These are phyloP conservation scores for Scelioninae gen. 1 DNA, from an alignment of 2,888 invertebrate genomes.

Conservation along the genomic window DNA sequence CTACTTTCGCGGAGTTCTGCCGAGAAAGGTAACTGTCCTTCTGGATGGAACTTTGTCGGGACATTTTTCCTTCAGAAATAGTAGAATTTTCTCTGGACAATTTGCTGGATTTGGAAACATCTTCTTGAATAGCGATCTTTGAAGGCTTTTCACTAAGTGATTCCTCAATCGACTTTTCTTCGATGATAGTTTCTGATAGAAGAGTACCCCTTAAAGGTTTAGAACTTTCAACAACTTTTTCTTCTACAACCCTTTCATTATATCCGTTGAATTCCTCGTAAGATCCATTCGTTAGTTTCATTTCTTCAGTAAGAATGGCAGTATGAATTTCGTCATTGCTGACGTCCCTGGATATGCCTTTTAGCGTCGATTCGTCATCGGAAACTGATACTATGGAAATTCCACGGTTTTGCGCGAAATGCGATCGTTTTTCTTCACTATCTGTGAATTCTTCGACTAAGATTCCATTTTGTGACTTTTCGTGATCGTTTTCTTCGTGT, in stretches of 20 bases:
- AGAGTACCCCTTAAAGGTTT: slow-evolving; percentile 73
- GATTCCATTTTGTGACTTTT: slow-evolving; percentile 80
- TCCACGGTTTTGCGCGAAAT: slow-evolving; percentile 85
- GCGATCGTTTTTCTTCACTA: slow-evolving; percentile 83
- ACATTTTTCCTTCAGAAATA: slow-evolving; percentile 27
- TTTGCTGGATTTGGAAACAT: background rate
- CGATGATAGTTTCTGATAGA: slow-evolving; percentile 80
- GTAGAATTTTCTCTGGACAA: slow-evolving; percentile 38
- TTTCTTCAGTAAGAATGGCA: slow-evolving; percentile 73
- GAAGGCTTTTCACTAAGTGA: slow-evolving; percentile 82
- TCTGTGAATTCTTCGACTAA: slow-evolving; percentile 84
- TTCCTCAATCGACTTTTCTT: slow-evolving; percentile 86
- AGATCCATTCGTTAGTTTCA: slow-evolving; percentile 73
- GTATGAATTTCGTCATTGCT: slow-evolving; percentile 86
- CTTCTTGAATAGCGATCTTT: slow-evolving; percentile 22
- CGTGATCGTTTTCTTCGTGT: slow-evolving; percentile 83
- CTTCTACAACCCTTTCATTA: slow-evolving; percentile 67
- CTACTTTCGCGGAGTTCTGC: slow-evolving; percentile 42
- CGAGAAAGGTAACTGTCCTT: slow-evolving; percentile 32
- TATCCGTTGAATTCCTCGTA: slow-evolving; percentile 73
- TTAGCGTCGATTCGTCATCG: slow-evolving; percentile 87
- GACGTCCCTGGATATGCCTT: slow-evolving; percentile 86
- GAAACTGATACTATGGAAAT: slow-evolving; percentile 89
- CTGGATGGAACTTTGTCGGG: slow-evolving; percentile 62
- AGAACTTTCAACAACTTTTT: slow-evolving; percentile 72